These are phyloP conservation scores for Mylabris phalerata DNA, from an alignment of 1,140 invertebrate species.

Conservation along the genomic window DNA sequence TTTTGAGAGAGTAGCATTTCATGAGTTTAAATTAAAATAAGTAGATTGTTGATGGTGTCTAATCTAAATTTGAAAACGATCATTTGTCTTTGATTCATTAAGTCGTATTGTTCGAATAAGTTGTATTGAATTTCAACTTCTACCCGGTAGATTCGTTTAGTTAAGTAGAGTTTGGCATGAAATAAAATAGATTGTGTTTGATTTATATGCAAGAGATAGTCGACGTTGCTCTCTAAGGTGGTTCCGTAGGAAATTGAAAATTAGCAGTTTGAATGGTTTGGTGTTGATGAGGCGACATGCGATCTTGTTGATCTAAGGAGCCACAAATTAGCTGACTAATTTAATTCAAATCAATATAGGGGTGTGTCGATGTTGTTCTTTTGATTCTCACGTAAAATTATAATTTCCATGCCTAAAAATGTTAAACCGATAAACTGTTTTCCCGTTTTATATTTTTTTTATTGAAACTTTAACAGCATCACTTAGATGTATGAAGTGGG, in stretches of 20 bases:
- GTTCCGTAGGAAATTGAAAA: constrained; percentile 24
- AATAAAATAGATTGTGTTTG: constrained; percentile 14
- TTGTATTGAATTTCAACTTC: too few relatives aligned
- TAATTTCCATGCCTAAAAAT: background rate
- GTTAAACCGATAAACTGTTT: background rate
- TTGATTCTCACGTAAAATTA: background rate
- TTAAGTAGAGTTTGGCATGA: too few relatives aligned
- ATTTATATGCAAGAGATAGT: constrained; percentile 22
- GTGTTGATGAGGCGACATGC: constrained; percentile 1
- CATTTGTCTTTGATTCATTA: too few relatives aligned
- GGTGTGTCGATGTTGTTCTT: background rate
- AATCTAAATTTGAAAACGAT: too few relatives aligned
- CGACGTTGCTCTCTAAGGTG: constrained; percentile 13
- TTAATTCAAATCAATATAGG: background rate
- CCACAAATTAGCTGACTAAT: background rate
- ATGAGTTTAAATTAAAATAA: too few relatives aligned
- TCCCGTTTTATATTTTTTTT: background rate
- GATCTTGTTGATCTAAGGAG: background rate
- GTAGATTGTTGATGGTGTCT: too few relatives aligned
- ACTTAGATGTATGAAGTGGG: background rate
- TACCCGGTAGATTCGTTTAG: too few relatives aligned
- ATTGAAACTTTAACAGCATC: background rate
- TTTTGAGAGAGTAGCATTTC: too few relatives aligned
- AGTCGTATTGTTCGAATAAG: too few relatives aligned
- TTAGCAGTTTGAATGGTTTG: constrained; percentile 17